These are phyloP conservation scores for Diploscapter pachys DNA, from an alignment of 1,140 invertebrate species.

Conservation along the genomic window DNA sequence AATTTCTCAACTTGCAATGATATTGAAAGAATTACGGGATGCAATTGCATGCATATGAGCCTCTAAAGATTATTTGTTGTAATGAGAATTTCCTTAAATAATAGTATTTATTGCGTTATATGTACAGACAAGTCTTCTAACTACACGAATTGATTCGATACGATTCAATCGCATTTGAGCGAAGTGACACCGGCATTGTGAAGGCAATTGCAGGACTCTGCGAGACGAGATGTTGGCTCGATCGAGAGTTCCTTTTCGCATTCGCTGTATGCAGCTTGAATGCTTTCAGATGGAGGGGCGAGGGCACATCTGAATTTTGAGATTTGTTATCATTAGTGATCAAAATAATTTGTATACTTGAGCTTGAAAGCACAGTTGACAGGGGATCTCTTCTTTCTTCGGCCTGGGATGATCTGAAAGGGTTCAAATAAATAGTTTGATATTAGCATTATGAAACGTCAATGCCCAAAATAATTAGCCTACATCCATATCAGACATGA, in stretches of 20 bases:
- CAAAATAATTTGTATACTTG: slow-evolving; percentile 34
- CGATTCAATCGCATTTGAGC: too few relatives aligned
- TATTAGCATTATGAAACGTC: neutral
- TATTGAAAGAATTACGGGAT: too few relatives aligned
- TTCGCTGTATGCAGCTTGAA: slow-evolving; percentile 50
- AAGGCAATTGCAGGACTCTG: slow-evolving; percentile 52
- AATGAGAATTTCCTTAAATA: too few relatives aligned
- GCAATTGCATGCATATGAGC: too few relatives aligned
- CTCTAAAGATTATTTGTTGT: too few relatives aligned
- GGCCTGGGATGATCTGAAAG: slow-evolving; percentile 15
- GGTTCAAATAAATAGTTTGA: neutral
- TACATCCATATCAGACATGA: slow-evolving; percentile 46
- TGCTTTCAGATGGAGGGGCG: slow-evolving; percentile 47
- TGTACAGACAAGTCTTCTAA: too few relatives aligned
- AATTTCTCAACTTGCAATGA: too few relatives aligned
- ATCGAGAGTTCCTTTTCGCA: slow-evolving; percentile 52
- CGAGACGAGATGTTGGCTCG: slow-evolving; percentile 45
- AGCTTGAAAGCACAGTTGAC: slow-evolving; percentile 57
- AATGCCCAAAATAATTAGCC: neutral
- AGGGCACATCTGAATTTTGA: slow-evolving; percentile 50
- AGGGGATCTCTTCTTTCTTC: slow-evolving; percentile 36
- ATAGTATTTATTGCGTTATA: too few relatives aligned
- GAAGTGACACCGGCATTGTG: slow-evolving; percentile 46
- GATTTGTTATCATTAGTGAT: slow-evolving; percentile 4
- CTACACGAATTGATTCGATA: too few relatives aligned